phyloP scores from a whole-genome alignment of 2,888 invertebrate genomes.

The Polyommatus iphigenia region DNA sequence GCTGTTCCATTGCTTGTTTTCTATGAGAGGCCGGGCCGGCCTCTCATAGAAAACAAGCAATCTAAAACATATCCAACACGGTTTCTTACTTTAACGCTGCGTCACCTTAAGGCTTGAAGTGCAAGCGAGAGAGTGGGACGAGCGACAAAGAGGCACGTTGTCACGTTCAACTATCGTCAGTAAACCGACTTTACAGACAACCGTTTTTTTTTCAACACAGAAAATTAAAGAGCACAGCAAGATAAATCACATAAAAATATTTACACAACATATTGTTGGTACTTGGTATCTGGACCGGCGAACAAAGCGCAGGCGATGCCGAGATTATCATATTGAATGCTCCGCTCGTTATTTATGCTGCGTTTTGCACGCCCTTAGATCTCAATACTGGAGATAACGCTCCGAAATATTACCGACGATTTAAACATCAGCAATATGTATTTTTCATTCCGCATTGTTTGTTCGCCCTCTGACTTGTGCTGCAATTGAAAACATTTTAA shows the following conservation, averaged over 20 bases:
- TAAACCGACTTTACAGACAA: too few species aligned
- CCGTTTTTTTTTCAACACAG: neutral
- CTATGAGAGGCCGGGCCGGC: too few species aligned
- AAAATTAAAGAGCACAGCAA: conserved; percentile 2
- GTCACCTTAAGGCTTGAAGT: too few species aligned
- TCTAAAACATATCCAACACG: too few species aligned
- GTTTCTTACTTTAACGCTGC: too few species aligned
- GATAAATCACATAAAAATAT: conserved; percentile 25
- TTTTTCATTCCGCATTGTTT: conserved; percentile 30
- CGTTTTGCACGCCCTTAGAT: conserved; percentile 62
- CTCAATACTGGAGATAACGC: conserved; percentile 60
- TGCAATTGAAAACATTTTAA: neutral
- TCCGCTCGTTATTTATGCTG: conserved; percentile 52
- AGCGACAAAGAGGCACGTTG: too few species aligned
- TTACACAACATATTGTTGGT: conserved; percentile 32
- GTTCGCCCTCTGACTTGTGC: neutral
- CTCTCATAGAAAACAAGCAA: too few species aligned
- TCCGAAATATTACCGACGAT: conserved; percentile 44
- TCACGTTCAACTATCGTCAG: too few species aligned
- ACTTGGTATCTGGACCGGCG: conserved; percentile 38
- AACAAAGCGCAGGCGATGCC: conserved; percentile 59
- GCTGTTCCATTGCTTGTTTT: too few species aligned
- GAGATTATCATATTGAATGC: conserved; percentile 65
- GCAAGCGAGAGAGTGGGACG: too few species aligned
- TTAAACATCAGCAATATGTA: conserved; percentile 39